Evolutionary conservation across 2,113 vertebrate genomes (phyloP), one percentile per base, ranked within the genome.

Genomic region (Solea senegalensis): DNA sequence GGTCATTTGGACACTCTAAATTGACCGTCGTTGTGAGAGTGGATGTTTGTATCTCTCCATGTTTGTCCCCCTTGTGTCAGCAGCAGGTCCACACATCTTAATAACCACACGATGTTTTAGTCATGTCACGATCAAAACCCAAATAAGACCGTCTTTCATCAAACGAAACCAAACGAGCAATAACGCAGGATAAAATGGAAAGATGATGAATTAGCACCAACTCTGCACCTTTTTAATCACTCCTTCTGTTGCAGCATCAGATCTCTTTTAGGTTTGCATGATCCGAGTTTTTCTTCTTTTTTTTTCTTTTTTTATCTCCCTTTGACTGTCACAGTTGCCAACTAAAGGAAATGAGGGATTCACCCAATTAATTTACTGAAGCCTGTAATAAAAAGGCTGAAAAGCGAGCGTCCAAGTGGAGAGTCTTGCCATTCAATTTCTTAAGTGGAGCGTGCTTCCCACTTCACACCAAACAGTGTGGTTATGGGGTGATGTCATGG

Each of bases 311-410:
- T 71, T 74, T 74, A 86, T 89, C 83, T 82, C 56, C 68, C 67
- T 88, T 81, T 89, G 74, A 87, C 78, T 78, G 79, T 72, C 73
- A 16, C 76, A 71, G 81, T 79, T 83, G 87, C 80, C 84, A 88
- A 46, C 66, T 71, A 53, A 86, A 86, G 74, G 73, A 70, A 88
- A 79, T 60, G 77, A 83, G 75, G 56, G 83, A 90, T 87, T 90
- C 86, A 76, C 80, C 80, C 85, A 87, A 83, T 90, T 91, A 86
- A 92, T 89, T 85, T 82, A 69, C 57, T 72, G 73, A 85, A 75
- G 78, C 76, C 63, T 45, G 71, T 72, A 88, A 88, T 90, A 88
- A 87, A 82, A 77, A 70, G 53, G 62, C 71, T 76, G 76, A 84
- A 82, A 72, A 76, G 74, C 68, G 63, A 73, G 77, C 51, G 61